These are phyloP conservation scores for Muntiacus muntjak DNA, from an alignment of 2,113 vertebrate species.

Conservation along the genomic window DNA sequence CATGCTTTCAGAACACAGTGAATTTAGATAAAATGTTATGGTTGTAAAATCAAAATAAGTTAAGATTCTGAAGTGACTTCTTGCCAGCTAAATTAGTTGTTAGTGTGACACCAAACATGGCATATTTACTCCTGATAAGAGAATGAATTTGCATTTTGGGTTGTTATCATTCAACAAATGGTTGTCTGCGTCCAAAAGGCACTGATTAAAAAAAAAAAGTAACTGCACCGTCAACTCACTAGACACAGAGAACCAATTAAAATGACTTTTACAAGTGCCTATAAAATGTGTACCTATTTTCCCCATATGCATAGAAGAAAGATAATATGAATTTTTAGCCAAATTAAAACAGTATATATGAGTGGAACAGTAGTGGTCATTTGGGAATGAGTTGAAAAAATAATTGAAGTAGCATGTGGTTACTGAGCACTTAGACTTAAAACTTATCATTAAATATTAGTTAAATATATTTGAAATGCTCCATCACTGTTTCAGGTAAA, in stretches of 20 bases:
- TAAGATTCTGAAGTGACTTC: constrained; percentile 1
- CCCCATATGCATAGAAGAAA: neutral
- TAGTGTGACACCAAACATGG: constrained; percentile 49
- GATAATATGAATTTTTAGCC: neutral
- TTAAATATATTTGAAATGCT: constrained; percentile 3
- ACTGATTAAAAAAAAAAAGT: constrained; percentile 19
- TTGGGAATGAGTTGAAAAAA: neutral
- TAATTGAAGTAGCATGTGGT: neutral
- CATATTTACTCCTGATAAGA: constrained; percentile 53
- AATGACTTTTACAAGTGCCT: constrained; percentile 18
- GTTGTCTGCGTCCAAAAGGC: constrained; percentile 30
- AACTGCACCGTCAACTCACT: neutral
- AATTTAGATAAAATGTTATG: neutral
- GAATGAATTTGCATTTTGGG: constrained; percentile 55
- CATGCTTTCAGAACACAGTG: neutral
- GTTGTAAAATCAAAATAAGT: constrained; percentile 15
- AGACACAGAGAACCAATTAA: neutral
- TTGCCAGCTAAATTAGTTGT: constrained; percentile 41
- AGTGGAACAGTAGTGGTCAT: neutral
- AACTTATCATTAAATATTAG: neutral
- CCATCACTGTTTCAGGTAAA: neutral
- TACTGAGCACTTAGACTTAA: neutral
- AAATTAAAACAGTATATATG: neutral
- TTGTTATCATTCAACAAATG: constrained; percentile 47
- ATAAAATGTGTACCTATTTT: neutral